phyloP scores from a whole-genome alignment of 2,113 vertebrate genomes.

The Chinchilla lanigera region DNA sequence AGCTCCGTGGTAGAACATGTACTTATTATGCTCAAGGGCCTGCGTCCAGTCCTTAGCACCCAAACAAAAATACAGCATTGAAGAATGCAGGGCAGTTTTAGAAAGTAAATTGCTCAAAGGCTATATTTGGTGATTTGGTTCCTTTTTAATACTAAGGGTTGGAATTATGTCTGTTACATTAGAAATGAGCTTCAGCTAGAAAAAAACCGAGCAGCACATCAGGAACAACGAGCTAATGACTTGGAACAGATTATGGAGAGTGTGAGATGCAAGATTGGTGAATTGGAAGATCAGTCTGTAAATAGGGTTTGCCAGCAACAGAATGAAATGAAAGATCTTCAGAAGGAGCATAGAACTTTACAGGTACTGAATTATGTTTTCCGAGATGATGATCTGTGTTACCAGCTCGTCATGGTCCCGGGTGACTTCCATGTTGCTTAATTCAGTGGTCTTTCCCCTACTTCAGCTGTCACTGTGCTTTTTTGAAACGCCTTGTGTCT shows the following conservation, averaged over 20 bases:
- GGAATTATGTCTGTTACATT: conserved; percentile 60
- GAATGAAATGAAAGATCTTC: conserved; percentile 86
- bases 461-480: not conserved
- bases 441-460: not conserved
- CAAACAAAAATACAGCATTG: conserved; percentile 36
- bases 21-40: not conserved
- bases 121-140: conserved; percentile 18
- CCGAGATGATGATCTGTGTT: not conserved
- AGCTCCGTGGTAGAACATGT: not conserved
- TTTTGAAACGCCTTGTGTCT: conserved; percentile 2
- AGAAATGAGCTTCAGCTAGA: conserved; percentile 90
- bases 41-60: not conserved
- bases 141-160: conserved; percentile 51
- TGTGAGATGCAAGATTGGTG: conserved; percentile 91
- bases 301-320: conserved; percentile 88
- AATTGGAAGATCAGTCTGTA: conserved; percentile 92
- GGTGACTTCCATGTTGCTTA: not conserved
- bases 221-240: conserved; percentile 88
- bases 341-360: conserved; percentile 86
- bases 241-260: conserved; percentile 89
- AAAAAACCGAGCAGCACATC: conserved; percentile 82
- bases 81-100: conserved; percentile 29
- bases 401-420: not conserved
- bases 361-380: conserved; percentile 84
- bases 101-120: conserved; percentile 7